These are phyloP conservation scores for Rhodinocichla rosea DNA, from an alignment of 2,113 vertebrate genomes.

Conservation along the genomic window DNA sequence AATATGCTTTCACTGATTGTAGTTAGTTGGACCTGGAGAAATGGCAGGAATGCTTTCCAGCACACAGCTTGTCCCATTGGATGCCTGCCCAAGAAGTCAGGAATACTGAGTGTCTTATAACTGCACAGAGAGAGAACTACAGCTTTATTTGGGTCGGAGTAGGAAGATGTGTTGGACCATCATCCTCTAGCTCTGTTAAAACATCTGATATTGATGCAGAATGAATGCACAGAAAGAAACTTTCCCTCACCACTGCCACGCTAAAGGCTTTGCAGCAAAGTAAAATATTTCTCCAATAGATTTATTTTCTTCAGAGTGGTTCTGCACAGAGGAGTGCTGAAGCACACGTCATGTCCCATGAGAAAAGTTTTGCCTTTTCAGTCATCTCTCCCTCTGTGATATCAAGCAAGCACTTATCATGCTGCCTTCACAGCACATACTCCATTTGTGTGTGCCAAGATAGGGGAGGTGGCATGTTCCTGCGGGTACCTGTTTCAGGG, in stretches of 20 bases:
- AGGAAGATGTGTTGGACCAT: not conserved
- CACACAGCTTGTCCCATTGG: not conserved
- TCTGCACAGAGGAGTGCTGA: not conserved
- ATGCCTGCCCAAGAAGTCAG: not conserved
- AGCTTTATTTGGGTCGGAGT: not conserved
- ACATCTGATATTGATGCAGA: not conserved
- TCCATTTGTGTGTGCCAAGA: not conserved
- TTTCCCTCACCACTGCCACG: not conserved
- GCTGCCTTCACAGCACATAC: too few relatives aligned
- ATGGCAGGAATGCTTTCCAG: not conserved
- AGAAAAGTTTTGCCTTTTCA: not conserved
- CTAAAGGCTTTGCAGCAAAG: not conserved
- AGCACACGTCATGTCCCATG: fast-evolving
- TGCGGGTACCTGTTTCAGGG: not conserved
- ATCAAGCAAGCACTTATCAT: not conserved
- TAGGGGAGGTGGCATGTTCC: not conserved
- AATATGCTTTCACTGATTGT: not conserved
- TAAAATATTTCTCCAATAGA: not conserved
- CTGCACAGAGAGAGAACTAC: not conserved
- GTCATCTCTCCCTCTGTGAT: not conserved
- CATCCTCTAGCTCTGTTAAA: not conserved
- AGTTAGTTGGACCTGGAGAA: not conserved
- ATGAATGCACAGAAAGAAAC: not conserved
- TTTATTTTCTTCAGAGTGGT: not conserved
- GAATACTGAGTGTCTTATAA: not conserved